Evolutionary conservation across 2,113 vertebrate species (phyloP).

Genomic region (Carlito syrichta): DNA sequence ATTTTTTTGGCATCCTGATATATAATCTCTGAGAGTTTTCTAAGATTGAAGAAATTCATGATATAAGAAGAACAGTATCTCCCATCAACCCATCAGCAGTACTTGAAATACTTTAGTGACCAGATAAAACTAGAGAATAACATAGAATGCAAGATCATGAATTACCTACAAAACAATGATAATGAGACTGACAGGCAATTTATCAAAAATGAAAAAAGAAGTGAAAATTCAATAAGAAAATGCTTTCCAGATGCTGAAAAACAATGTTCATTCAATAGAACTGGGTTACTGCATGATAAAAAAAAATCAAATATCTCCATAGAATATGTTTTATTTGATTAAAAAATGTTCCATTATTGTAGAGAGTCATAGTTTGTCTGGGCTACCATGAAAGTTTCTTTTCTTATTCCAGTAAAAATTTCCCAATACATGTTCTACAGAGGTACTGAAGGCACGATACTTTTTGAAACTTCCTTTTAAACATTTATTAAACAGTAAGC

Average conservation of each 20-base stretch:
- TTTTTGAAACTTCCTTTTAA: neutral
- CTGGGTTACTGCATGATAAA: neutral
- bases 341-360: neutral
- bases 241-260: neutral
- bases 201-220: neutral
- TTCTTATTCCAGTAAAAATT: neutral
- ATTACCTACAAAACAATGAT: neutral
- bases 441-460: neutral
- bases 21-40: neutral
- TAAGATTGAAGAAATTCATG: neutral
- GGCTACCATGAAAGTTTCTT: neutral
- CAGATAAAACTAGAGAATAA: neutral
- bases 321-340: neutral
- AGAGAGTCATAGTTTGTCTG: neutral
- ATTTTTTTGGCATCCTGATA: too few relatives aligned
- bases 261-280: neutral
- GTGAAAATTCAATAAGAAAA: neutral
- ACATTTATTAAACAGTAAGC: neutral
- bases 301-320: neutral
- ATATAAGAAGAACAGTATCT: neutral
- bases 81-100: neutral
- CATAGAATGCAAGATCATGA: neutral
- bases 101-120: neutral
- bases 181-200: neutral
- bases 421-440: neutral